Evolutionary conservation across 2,797 vertebrate genomes (phyloP).

Genomic region (Lutjanus campechanus): DNA sequence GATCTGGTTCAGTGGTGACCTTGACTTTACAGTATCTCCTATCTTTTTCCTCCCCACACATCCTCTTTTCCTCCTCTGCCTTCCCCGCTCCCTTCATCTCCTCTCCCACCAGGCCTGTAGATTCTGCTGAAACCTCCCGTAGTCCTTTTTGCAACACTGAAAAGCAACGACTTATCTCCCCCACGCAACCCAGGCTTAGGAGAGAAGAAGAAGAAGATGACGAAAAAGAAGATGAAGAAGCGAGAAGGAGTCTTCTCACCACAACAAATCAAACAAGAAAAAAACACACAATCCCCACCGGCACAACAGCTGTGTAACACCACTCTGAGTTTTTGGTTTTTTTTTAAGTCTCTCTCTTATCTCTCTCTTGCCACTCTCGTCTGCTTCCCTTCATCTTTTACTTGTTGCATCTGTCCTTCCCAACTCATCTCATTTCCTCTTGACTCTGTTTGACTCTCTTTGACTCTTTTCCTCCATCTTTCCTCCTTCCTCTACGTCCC

Average conservation of each 20-base stretch:
- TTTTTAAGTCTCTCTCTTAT: conserved; percentile 41
- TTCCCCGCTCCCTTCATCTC: background rate
- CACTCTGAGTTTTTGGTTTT: conserved; percentile 16
- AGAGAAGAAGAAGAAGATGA: conserved; percentile 70
- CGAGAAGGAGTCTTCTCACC: conserved; percentile 67
- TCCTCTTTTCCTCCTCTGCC: background rate
- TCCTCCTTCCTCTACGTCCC: background rate
- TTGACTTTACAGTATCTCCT: conserved; percentile 59
- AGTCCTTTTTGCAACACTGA: conserved; percentile 83
- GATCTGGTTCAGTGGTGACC: conserved; percentile 59
- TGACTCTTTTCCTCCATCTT: background rate
- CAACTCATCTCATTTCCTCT: conserved; percentile 24
- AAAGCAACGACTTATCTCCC: conserved; percentile 80
- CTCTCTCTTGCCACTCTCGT: conserved; percentile 32
- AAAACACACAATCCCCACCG: conserved; percentile 56
- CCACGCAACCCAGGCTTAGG: conserved; percentile 77
- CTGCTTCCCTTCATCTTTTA: conserved; percentile 47
- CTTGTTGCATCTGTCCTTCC: conserved; percentile 27
- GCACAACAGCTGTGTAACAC: conserved; percentile 55
- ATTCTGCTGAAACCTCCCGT: conserved; percentile 79
- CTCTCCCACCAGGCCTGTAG: conserved; percentile 83
- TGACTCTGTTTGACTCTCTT: background rate
- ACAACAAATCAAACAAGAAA: conserved; percentile 73
- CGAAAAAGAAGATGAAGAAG: conserved; percentile 56
- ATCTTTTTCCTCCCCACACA: conserved; percentile 24